Evolutionary conservation across 2,888 invertebrate species (phyloP), one percentile per base, ranked within the genome.

Genomic region (Halictus quadricinctus): DNA sequence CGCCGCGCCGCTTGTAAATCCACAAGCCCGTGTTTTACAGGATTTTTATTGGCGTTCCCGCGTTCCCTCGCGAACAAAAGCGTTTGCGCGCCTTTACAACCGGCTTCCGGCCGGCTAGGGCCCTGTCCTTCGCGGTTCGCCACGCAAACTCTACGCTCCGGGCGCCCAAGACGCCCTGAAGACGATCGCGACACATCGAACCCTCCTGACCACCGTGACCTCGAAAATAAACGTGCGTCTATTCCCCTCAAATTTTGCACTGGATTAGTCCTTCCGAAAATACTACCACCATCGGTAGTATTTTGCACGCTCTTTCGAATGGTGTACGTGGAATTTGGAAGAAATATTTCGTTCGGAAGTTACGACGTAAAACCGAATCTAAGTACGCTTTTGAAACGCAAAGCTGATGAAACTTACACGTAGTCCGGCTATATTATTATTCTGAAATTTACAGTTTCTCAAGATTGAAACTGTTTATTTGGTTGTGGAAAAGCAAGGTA

Each of bases 1-100:
- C 74, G 66, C 74, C 36, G 82, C 43, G 74, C 54, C 78, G 60
- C 83, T 64, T 41, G 83, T 77, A 72, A 82, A 84, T 74, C 78
- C 83, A 58, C 83, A n/a, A 48, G 83, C 78, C 75, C 83, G 77
- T 76, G 84, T 82, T 84, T 84, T 78, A 83, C 83, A 74, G 78
- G 82, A 84, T 70, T 72, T 76, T 88, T 86, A 78, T 72, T 75
- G 46, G 82, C 60, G 76, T 69, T 66, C 46, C 76, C 21, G 36
- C 66, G 70, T 70, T 82, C 80, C 79, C 79, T 74, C 54, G 41
- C 66, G 60, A 72, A 88, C 85, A 83, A 81, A 87, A 81, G 85
- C 80, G 78, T 76, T 73, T 81, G 80, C 79, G 29, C 87, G 84
- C 85, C 86, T 90, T 91, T 90, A 90, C 90, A 87, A 87, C 84